These are phyloP conservation scores for Trinectes maculatus DNA, from an alignment of 2,113 vertebrate species.

Conservation along the genomic window DNA sequence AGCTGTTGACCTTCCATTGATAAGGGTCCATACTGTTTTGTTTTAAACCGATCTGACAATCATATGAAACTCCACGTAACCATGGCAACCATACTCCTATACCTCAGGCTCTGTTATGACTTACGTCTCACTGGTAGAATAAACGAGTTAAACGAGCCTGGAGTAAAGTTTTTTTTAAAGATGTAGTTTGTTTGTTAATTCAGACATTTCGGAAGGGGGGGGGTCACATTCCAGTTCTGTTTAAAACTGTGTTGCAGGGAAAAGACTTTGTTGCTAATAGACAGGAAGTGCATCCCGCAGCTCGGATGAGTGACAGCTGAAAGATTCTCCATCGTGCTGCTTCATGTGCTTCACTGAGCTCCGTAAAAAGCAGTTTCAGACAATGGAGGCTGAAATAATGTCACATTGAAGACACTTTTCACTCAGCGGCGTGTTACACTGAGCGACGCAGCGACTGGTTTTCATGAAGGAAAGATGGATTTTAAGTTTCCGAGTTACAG, in stretches of 20 bases:
- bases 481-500: not conserved
- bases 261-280: no score
- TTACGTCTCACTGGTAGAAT: not conserved
- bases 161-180: not conserved
- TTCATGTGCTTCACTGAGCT: not conserved
- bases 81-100: not conserved
- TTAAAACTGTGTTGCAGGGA: no score
- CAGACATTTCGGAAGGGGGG: no score
- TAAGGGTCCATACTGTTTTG: not conserved
- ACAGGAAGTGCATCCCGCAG: no score
- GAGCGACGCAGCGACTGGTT: not conserved
- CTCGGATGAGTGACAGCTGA: no score
- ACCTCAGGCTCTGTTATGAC: not conserved
- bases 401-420: no score
- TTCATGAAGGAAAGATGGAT: no score
- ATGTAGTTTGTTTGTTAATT: no score
- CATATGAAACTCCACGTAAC: not conserved
- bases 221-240: no score
- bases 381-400: no score
- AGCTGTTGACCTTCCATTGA: conserved; percentile 15
- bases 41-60: not conserved
- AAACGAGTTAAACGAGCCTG: not conserved
- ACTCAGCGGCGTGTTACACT: not conserved
- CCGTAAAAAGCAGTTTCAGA: no score
- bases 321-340: no score